Percentiles rank a stretch among this genome's conserved stretches.
phyloP scores from a whole-genome alignment of 2,888 invertebrate genomes.

The Ochropleura plecta region DNA sequence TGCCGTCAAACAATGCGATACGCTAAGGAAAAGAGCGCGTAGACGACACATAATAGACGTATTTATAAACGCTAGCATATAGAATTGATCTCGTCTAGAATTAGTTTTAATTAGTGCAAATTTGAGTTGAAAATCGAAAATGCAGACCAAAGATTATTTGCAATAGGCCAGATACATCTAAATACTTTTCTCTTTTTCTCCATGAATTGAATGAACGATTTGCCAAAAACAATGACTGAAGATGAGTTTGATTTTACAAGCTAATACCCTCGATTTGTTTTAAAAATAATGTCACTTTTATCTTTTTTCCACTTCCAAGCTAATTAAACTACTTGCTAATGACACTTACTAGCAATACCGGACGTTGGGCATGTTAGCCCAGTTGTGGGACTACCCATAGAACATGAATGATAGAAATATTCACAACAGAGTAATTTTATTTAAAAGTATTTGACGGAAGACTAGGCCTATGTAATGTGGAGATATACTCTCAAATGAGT shows the following conservation, averaged over 20 bases:
- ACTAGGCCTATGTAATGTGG: slow-evolving; percentile 51
- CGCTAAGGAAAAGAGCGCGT: too few species aligned
- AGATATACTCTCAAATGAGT: slow-evolving; percentile 3
- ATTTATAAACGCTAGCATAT: neutral
- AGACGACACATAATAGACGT: neutral
- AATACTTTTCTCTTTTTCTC: slow-evolving; percentile 1
- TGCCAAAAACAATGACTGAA: slow-evolving; percentile 28
- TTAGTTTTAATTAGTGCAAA: neutral
- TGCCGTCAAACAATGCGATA: too few species aligned
- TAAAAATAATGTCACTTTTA: slow-evolving; percentile 51
- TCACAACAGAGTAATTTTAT: slow-evolving; percentile 47
- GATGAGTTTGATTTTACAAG: slow-evolving; percentile 22
- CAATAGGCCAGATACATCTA: neutral
- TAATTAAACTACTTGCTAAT: slow-evolving; percentile 38
- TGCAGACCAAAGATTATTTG: neutral
- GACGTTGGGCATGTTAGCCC: slow-evolving; percentile 25
- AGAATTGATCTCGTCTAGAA: neutral
- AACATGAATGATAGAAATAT: slow-evolving; percentile 50
- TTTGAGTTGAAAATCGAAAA: neutral
- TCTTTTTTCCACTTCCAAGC: slow-evolving; percentile 43
- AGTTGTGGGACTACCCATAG: slow-evolving; percentile 31
- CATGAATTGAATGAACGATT: slow-evolving; percentile 7
- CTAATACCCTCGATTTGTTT: slow-evolving; percentile 42
- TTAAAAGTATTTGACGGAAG: slow-evolving; percentile 47
- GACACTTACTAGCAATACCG: slow-evolving; percentile 26